Evolutionary conservation across 2,113 vertebrate species (phyloP), one percentile per base, ranked within the genome.

Genomic region (Hydropotes inermis): DNA sequence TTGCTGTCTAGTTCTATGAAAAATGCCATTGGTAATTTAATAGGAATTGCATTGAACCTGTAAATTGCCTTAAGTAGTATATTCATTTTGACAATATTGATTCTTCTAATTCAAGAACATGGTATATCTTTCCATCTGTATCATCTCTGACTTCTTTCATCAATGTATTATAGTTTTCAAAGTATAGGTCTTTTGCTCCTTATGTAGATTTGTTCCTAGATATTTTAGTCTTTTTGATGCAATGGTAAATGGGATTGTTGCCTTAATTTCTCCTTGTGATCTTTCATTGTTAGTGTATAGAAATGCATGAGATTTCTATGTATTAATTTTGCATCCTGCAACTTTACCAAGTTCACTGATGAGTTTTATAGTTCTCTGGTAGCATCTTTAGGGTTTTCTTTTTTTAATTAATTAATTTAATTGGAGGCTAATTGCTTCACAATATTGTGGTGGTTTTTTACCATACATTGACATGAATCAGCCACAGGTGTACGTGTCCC

Each of bases 401-500:
- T 70, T 36, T 70, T 70, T 2, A 23, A 23, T 36, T 6, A 21
- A 36, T 36, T 6, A 1, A 70, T 70, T 70, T 23, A 70, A 70
- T 12, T 70, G 19, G n/a, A 70, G 64, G 64, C 19, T 36, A 70
- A 36, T 36, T 70, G 36, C n/a, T 23, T 70, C 64, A 70, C n/a
- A 36, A 12, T 12, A 39, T 39, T 70, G n/a, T 39, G 19, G n/a
- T 70, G 67, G 67, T 12, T 39, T 39, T 70, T 23, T 23, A 19
- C 67, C 67, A 70, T 23, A 39, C 2, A 0, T 23, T 36, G 5
- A 39, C 67, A 70, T 70, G n/a, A 39, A 70, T 39, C 67, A 70
- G n/a, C 67, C 19, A 39, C n/a, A 39, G n/a, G n/a, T 36, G n/a
- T 39, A 12, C 0, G 0, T 70, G n/a, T 36, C n/a, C 19, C 67